Evolutionary conservation across 2,113 vertebrate species (phyloP), one percentile per base, ranked within the genome.

Genomic region (Ailuropoda melanoleuca): DNA sequence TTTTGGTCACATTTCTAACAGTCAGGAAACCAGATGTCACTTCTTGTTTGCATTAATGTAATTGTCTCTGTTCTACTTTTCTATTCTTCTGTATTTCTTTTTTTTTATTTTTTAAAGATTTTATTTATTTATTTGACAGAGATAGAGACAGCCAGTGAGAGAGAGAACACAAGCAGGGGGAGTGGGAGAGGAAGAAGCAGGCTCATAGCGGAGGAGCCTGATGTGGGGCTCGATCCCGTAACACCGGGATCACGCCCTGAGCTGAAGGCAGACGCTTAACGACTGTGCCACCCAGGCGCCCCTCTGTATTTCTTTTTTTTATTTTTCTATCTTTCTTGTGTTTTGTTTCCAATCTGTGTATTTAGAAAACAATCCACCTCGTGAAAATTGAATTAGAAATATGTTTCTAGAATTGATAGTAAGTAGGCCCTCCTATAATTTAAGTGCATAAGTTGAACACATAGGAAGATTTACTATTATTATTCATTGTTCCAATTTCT

Each of bases 401-500:
- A 48, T 78, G 34, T 39, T 96, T 95, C 77, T 95, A 78, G 53
- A 97, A 55, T 78, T 78, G 87, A 74, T 85, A 84, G 60, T 85
- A 96, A 90, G 68, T 70, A 87, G 18, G 23, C 15, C 4, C 15
- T 96, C 34, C 21, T 91, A 29, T 92, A 84, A 56, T 96, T 95
- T 88, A 96, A 92, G 48, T 74, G 1, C 7, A 46, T 37, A 46
- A 87, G 10, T 60, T 93, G 43, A 78, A 83, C 37, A 92, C 43
- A 39, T 62, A 68, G 26, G 29, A 26, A 83, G 18, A 66, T 66
- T 80, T 68, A 82, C 46, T 78, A 53, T 82, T 75, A 74, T 88
- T 88, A 74, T 87, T 87, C 18, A 62, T 93, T 92, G 53, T 85
- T 85, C 62, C 91, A 91, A 87, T 90, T 89, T 96, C 26, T 87